Evolutionary conservation across 1,140 invertebrate species (phyloP), one percentile per base, ranked within the genome.

Genomic region (Lasaia peninsularis): DNA sequence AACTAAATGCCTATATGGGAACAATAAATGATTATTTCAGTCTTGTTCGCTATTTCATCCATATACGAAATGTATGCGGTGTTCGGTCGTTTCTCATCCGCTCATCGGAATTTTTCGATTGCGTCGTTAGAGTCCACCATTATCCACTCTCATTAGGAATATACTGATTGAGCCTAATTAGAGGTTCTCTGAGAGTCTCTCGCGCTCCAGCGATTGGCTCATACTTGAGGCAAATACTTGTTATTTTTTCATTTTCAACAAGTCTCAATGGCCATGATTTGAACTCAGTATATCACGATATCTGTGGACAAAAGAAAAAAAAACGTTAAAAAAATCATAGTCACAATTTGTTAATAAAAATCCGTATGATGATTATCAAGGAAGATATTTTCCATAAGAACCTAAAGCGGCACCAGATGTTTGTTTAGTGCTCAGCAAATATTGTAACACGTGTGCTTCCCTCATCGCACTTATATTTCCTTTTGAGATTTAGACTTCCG

Each of bases 161-260:
- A 88, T 80, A 86, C 85, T 86, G 86, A 88, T 88, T 88, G 79
- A 80, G 79, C 73, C 86, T 88, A 88, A 88, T 88, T 88, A 84
- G 73, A 78, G 86, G 80, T 75, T 86, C 78, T 71, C 81, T 80
- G 67, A 55, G 67, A 80, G 75, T 73, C 76, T 65, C 75, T 75
- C 68, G 77, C 80, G 75, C 79, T 79, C 75, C 75, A 68, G 57
- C 73, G 71, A 66, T 78, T 76, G 71, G 67, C 56, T 75, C 71
- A 71, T 74, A 76, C 78, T 76, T 67, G 73, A 83, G 67, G 63
- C 67, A 71, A 87, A 80, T 80, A 79, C 77, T 80, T 69, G 71
- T 78, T 61, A 55, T 75, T 86, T 86, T 85, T 86, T 80, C 81
- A 80, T 76, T 82, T 81, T 78, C 79, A 76, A 73, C 75, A 77